Evolutionary conservation across 2,797 vertebrate species (phyloP).

Genomic region (Yasuhikotakia modesta): DNA sequence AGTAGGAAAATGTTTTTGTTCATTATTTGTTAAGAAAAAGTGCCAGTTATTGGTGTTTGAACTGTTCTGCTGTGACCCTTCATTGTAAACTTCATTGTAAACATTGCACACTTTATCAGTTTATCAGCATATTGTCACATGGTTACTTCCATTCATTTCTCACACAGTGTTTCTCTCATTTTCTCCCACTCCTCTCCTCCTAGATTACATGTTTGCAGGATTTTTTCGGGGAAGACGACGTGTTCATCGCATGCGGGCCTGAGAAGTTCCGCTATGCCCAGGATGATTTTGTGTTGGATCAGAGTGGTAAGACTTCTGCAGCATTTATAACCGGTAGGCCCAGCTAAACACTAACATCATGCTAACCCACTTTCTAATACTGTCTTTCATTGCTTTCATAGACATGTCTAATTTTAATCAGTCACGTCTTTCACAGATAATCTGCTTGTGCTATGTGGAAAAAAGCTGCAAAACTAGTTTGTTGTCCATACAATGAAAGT

Average conservation of each 20-base stretch:
- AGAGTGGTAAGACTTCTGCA: constrained; percentile 86
- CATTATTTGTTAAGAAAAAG: too few species aligned
- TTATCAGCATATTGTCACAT: constrained; percentile 35
- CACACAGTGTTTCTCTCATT: constrained; percentile 13
- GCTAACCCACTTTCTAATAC: constrained; percentile 39
- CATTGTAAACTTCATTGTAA: constrained; percentile 13
- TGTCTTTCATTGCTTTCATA: neutral
- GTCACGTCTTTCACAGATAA: neutral
- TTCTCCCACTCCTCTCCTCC: constrained; percentile 25
- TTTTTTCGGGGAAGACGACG: constrained; percentile 95
- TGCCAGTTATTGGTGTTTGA: neutral
- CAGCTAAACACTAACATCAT: constrained; percentile 68
- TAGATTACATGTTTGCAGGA: constrained; percentile 90
- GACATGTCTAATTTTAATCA: too few species aligned
- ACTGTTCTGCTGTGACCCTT: neutral
- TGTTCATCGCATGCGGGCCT: constrained; percentile 95
- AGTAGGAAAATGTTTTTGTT: too few species aligned
- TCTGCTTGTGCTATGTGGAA: neutral
- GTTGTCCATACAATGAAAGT: neutral
- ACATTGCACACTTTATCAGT: constrained; percentile 23
- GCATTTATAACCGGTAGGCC: constrained; percentile 78
- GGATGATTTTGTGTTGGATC: constrained; percentile 97
- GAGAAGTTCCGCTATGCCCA: constrained; percentile 95
- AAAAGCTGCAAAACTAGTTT: too few species aligned
- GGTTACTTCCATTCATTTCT: constrained; percentile 21